Percentiles rank a stretch among this genome's conserved stretches.
phyloP scores from a whole-genome alignment of 2,888 invertebrate species.

The Limnephilus rhombicus region DNA sequence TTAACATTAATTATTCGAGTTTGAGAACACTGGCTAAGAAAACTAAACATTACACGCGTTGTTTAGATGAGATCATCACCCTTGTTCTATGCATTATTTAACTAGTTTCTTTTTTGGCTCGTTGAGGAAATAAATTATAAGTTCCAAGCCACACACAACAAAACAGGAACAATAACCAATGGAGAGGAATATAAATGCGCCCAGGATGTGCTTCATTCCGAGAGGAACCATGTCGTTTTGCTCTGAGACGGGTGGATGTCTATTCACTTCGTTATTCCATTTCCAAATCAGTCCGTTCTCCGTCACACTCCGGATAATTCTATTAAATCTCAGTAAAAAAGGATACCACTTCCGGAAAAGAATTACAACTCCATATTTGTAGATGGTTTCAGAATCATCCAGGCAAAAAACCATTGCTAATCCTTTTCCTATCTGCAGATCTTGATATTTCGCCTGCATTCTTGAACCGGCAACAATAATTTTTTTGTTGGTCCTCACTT shows the following conservation, averaged over 20 bases:
- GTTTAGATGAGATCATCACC: not conserved
- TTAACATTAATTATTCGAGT: not conserved
- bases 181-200: constrained; percentile 75
- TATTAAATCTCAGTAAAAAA: constrained; percentile 73
- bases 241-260: constrained; percentile 69
- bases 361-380: constrained; percentile 76
- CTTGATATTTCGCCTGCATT: constrained; percentile 75
- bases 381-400: constrained; percentile 74
- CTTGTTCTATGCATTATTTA: not conserved
- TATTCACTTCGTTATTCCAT: constrained; percentile 75
- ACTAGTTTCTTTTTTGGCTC: not conserved
- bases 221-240: constrained; percentile 71
- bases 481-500: constrained; percentile 72
- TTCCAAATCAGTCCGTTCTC: constrained; percentile 77
- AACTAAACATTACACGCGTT: not conserved
- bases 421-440: constrained; percentile 74
- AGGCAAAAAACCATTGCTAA: constrained; percentile 74
- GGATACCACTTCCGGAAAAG: constrained; percentile 76
- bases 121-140: not conserved
- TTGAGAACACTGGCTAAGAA: not conserved
- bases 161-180: constrained; percentile 73
- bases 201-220: constrained; percentile 73
- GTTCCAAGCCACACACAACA: constrained; percentile 69
- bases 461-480: constrained; percentile 75
- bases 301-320: constrained; percentile 74